Base-by-base conservation (phyloP, 1,140 invertebrate genomes). In the Drosophila parvula region DNA sequence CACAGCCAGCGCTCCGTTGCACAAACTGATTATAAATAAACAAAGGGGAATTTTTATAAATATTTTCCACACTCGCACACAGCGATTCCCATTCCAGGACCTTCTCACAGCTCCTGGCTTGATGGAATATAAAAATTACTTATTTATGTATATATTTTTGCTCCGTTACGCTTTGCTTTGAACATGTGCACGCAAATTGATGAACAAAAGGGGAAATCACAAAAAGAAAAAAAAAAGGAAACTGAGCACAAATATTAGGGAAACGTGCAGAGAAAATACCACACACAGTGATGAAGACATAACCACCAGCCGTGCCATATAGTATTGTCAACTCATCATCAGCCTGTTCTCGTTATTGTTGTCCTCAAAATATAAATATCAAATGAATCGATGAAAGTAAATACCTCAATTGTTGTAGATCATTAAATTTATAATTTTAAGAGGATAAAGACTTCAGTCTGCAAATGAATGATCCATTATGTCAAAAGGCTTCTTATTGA, bases 11-110 rank as follows among this genome's bases (percentile, higher is more conserved):
- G 83, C 83, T 71, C 79, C 73, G 83, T 69, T 86, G 83, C 83
- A 86, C 83, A 86, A 86, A 86, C 84, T 86, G 83, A 86, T 86
- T 86, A 86, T 86, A 86, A 86, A 86, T 86, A 86, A 83, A 86
- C 84, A 86, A 86, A 80, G 67, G 73, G 53, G 58, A 74, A 83
- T 77, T 75, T 84, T 81, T 85, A 69, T 78, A 85, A 85, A 84
- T 78, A 84, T 81, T 78, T 81, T 74, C 64, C 48, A 41, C 70
- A 73, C 51, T 59, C 45, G 5, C 9, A 38, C 32, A 45, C 41
- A 51, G 27, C 22, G 58, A 40, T 48, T 51, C 40, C 8, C 51
- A 55, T 53, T 51, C 40, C n/a, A 44, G 38, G 38, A 30, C 44
- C 44, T 60, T 60, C 44, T n/a, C 34, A 43, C 41, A 50, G 60